Evolutionary conservation across 2,113 vertebrate species (phyloP), one percentile per base, ranked within the genome.

Genomic region (Ictalurus furcatus): DNA sequence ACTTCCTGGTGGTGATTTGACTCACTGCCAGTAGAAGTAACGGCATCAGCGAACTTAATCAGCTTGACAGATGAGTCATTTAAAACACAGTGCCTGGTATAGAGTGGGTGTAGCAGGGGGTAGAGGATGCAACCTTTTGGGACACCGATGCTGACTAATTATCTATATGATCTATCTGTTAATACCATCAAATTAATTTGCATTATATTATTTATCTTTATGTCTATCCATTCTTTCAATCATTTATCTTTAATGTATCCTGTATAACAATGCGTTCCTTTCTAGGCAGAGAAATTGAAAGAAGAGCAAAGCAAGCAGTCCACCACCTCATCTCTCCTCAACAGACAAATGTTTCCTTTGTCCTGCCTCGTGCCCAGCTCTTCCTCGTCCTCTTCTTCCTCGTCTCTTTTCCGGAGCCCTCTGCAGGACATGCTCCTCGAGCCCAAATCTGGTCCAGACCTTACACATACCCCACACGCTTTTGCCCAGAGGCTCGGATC

Each of bases 251-350:
- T 16, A 21, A 8, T 76, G 30, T 67, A n/a, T 63, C 19, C 17
- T 48, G 30, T 28, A 3, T 86, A 59, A 86, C 23, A 14, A 8
- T 1, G 21, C 44, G 2, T 84, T 7, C 21, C 23, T 3, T 81
- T 54, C 21, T 91, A 98, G 98, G 96, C 97, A 7, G 97, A 99
- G 94, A 98, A 98, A 93, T 94, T 97, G 89, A 97, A 97, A 92
- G 97, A 97, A 0, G 97, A 98, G 85, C 97, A 97, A 93, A 97
- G 94, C 94, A 97, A 96, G 73, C 88, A 73, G 93, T 95, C 96
- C 79, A 94, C 96, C 0, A 93, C 96, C 6, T 97, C 96, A 0
- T 97, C 98, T 0, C 95, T 99, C 28, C 96, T 97, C 93, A 97
- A 96, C 76, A 96, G 97, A 91, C 96, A 97, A 92, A 97, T 99